These are phyloP conservation scores for Microplitis manilae DNA, from an alignment of 2,888 invertebrate genomes.

Conservation along the genomic window DNA sequence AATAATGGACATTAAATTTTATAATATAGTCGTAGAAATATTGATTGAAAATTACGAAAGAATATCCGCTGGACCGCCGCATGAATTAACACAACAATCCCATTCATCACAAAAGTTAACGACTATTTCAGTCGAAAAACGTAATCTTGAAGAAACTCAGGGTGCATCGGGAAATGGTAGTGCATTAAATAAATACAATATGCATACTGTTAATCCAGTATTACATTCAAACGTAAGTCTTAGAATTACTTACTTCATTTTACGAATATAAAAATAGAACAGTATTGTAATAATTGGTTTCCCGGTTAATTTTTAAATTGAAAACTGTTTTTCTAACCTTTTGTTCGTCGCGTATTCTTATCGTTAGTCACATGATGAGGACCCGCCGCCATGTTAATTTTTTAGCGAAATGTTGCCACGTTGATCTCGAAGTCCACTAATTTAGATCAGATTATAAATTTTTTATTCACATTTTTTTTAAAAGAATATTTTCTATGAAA, in stretches of 20 bases:
- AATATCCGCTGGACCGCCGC: conserved; percentile 71
- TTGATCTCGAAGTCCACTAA: too few species aligned
- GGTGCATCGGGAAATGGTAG: conserved; percentile 61
- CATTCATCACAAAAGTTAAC: conserved; percentile 50
- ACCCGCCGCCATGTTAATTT: too few species aligned
- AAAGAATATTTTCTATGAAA: too few species aligned
- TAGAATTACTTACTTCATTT: conserved; percentile 4
- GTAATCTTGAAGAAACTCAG: conserved; percentile 54
- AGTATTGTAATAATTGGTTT: too few species aligned
- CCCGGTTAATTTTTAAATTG: too few species aligned
- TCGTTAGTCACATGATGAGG: too few species aligned
- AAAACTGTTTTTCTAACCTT: too few species aligned
- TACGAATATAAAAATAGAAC: not conserved
- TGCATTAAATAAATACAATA: conserved; percentile 57
- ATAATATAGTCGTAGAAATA: conserved; percentile 98
- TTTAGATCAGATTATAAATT: too few species aligned
- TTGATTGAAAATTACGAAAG: conserved; percentile 90
- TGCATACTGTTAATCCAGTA: conserved; percentile 54
- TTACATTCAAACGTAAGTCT: conserved; percentile 59
- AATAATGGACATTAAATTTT: conserved; percentile 99
- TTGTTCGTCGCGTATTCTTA: too few species aligned
- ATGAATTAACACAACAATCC: conserved; percentile 56
- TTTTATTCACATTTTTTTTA: too few species aligned
- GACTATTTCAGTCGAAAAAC: conserved; percentile 49
- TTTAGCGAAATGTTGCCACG: too few species aligned